Evolutionary conservation across 2,113 vertebrate genomes (phyloP).

Genomic region (Acanthochromis polyacanthus): DNA sequence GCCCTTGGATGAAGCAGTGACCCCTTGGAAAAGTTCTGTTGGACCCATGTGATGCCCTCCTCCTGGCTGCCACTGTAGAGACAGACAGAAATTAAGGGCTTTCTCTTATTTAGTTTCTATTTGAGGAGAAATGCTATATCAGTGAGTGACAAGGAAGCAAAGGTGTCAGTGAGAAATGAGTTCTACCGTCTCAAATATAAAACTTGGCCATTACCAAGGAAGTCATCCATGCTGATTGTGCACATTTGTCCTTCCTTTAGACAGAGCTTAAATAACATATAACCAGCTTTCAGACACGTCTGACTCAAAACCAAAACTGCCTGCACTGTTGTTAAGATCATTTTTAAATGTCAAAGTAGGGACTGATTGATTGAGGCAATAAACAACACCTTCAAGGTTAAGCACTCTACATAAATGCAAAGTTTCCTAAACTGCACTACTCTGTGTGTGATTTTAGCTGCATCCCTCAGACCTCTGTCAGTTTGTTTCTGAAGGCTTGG

Average conservation of each 20-base stretch:
- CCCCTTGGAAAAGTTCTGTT: neutral
- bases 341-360: slow-evolving; percentile 40
- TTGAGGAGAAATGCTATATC: slow-evolving; percentile 33
- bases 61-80: neutral
- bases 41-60: neutral
- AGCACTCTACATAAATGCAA: slow-evolving; percentile 27
- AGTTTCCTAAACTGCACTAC: slow-evolving; percentile 42
- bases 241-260: slow-evolving; percentile 65
- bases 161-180: slow-evolving; percentile 70
- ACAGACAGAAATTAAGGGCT: slow-evolving; percentile 8
- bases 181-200: slow-evolving; percentile 56
- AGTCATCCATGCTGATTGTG: slow-evolving; percentile 56
- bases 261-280: slow-evolving; percentile 64
- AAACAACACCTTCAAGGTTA: slow-evolving; percentile 42
- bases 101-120: slow-evolving; percentile 37
- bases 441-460: slow-evolving; percentile 38
- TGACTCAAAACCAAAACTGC: slow-evolving; percentile 28
- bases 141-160: slow-evolving; percentile 53
- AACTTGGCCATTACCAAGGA: slow-evolving; percentile 56
- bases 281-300: slow-evolving; percentile 51
- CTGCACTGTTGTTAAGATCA: slow-evolving; percentile 24
- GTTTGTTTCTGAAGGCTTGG: slow-evolving; percentile 61
- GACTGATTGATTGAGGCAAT: slow-evolving; percentile 65
- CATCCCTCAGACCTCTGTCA: slow-evolving; percentile 50
- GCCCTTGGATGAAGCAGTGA: neutral